These are phyloP conservation scores for Orchesella flavescens DNA, from an alignment of 2,888 invertebrate genomes.

Conservation along the genomic window DNA sequence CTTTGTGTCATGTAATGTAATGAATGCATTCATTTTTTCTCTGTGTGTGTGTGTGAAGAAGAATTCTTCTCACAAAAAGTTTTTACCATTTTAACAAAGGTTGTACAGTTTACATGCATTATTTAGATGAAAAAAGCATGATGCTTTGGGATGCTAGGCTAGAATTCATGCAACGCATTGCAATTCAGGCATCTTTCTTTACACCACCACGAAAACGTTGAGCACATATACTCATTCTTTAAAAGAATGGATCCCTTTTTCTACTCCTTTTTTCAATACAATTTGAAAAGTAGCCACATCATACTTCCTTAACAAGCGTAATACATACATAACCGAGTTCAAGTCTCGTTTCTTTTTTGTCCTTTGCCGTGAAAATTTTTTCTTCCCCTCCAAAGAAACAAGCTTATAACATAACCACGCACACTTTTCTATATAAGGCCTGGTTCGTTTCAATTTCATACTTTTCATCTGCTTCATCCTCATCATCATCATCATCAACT, in stretches of 20 bases:
- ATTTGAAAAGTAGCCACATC: slow-evolving; percentile 30
- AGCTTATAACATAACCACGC: slow-evolving; percentile 25
- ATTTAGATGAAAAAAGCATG: background rate
- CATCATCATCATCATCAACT: too few species aligned
- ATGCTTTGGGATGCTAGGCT: too few species aligned
- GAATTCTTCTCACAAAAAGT: slow-evolving; percentile 51
- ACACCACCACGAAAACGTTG: background rate
- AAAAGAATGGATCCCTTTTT: slow-evolving; percentile 33
- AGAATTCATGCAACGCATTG: too few species aligned
- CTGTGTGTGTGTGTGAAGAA: slow-evolving; percentile 42
- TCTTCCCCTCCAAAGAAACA: slow-evolving; percentile 46
- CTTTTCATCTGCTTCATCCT: slow-evolving; percentile 33
- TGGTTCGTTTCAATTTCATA: slow-evolving; percentile 29
- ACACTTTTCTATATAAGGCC: slow-evolving; percentile 19
- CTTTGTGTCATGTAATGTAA: slow-evolving; percentile 42
- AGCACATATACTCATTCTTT: slow-evolving; percentile 25
- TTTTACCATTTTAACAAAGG: background rate
- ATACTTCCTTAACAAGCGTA: slow-evolving; percentile 48
- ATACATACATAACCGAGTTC: background rate
- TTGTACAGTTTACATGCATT: slow-evolving; percentile 29
- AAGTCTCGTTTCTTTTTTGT: slow-evolving; percentile 35
- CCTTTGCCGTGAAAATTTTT: slow-evolving; percentile 52
- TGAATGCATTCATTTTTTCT: slow-evolving; percentile 38
- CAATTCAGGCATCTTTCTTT: too few species aligned
- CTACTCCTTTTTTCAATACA: slow-evolving; percentile 1